Base-by-base conservation (phyloP, 37 sponge, comb jelly and placozoan species). In the Dysidea cf. avara region DNA sequence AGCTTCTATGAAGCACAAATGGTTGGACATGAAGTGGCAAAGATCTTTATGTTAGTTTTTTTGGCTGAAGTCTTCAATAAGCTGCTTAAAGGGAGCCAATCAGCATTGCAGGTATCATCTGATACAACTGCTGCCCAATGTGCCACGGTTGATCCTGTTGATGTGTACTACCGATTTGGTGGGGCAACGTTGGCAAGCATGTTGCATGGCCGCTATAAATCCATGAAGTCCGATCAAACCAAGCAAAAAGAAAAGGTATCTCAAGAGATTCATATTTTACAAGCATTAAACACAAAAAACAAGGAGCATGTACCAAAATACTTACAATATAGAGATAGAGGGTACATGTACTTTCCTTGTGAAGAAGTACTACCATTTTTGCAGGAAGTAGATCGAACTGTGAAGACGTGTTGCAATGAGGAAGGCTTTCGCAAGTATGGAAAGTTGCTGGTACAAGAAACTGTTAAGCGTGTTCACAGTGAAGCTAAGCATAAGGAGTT, bases 301-400 rank as follows among this genome's bases (percentile, higher is more conserved):
- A 73, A 73, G 49, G 3, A 14, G 24, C 46, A 33, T 40, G 20
- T 73, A 21, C 74, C 74, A 46, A 49, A 34, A 57, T n/a, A 57
- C 46, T 29, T 73, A 22, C 21, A 57, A 11, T 73, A 73, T 59
- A 7, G 74, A 9, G 74, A 71, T 53, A 26, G 39, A 33, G 72
- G 72, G n/a, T 22, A 54, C 56, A 71, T 68, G 74, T 73, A 73
- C 30, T 73, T 58, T 40, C 74, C 74, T 39, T 28, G 25, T 21
- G 21, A 54, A 7, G 49, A 33, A 5, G 57, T 73, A 39, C 18
- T 73, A 28, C 30, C 74, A 28, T 57, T 73, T 35, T 17, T 73
- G 6, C 46, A 31, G 21, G 11, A 6, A 7, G 14, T 73, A 22
- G 74, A 59, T 9, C 57, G 58, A 6, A 35, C 38, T 52, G 72